Percentiles rank a stretch among this genome's conserved stretches.
phyloP scores from a whole-genome alignment of 2,113 vertebrate genomes.

The Fulmarus glacialis region DNA sequence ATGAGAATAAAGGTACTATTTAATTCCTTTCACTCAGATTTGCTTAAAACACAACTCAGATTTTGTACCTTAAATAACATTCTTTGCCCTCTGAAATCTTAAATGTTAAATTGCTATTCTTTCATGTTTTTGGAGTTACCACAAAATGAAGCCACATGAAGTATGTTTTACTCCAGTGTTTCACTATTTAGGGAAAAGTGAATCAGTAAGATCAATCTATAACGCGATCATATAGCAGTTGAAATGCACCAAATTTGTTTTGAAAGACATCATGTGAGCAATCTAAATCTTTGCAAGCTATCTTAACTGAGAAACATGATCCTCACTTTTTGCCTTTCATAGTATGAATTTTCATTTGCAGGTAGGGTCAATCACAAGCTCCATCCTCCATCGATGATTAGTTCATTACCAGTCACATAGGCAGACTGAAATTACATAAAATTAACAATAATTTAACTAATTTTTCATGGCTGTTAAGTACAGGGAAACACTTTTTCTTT shows the following conservation, averaged over 20 bases:
- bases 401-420: constrained; percentile 89
- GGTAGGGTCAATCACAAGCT: constrained; percentile 78
- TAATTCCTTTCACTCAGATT: neutral
- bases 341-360: neutral
- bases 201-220: neutral
- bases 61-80: neutral
- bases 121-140: neutral
- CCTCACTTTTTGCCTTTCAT: neutral
- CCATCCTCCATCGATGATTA: constrained; percentile 95
- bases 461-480: neutral
- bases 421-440: constrained; percentile 80
- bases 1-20: neutral
- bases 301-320: neutral
- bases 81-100: neutral
- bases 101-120: neutral
- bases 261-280: neutral
- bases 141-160: neutral
- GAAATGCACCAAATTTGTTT: neutral
- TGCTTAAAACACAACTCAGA: neutral
- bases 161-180: neutral
- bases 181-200: neutral
- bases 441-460: neutral
- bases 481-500: neutral
- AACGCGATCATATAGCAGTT: neutral
- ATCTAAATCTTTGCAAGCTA: neutral